Percentiles rank a stretch among this genome's conserved stretches.
Conservation (phyloP, 2,888 invertebrate genomes). For the Drosophila nigricruria region DNA sequence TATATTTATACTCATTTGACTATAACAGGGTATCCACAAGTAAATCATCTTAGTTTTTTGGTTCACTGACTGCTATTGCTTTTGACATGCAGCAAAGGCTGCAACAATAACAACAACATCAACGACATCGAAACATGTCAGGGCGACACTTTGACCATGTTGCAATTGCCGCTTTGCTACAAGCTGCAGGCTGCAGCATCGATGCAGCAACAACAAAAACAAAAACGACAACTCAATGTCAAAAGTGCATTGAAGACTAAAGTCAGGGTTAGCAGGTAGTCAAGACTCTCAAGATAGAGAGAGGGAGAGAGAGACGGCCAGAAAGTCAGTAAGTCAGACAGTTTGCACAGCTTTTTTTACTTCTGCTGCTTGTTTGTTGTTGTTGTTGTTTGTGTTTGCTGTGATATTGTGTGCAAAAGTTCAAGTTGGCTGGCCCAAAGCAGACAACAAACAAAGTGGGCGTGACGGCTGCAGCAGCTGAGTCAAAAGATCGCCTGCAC, state of each 20-base stretch:
- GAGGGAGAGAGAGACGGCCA: background rate
- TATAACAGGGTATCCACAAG: conserved; percentile 35
- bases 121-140: conserved; percentile 67
- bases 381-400: conserved; percentile 40
- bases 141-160: conserved; percentile 76
- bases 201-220: conserved; percentile 32
- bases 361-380: conserved; percentile 21
- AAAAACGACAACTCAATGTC: conserved; percentile 71
- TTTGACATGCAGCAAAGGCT: conserved; percentile 21
- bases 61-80: conserved; percentile 4
- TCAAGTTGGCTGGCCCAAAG: conserved; percentile 49
- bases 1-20: no score
- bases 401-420: conserved; percentile 56
- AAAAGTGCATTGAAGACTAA: conserved; percentile 78
- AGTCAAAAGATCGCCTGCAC: conserved; percentile 41
- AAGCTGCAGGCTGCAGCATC: conserved; percentile 23
- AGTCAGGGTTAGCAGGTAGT: conserved; percentile 71
- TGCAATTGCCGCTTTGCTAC: conserved; percentile 52
- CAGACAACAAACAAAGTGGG: conserved; percentile 53
- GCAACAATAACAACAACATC: conserved; percentile 31
- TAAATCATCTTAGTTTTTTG: background rate
- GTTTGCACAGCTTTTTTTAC: conserved; percentile 43
- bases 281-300: conserved; percentile 31
- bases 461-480: conserved; percentile 41
- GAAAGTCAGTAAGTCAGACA: conserved; percentile 49